Base-by-base conservation (phyloP, 2,888 invertebrate genomes). In the Scaptomyza flava region DNA sequence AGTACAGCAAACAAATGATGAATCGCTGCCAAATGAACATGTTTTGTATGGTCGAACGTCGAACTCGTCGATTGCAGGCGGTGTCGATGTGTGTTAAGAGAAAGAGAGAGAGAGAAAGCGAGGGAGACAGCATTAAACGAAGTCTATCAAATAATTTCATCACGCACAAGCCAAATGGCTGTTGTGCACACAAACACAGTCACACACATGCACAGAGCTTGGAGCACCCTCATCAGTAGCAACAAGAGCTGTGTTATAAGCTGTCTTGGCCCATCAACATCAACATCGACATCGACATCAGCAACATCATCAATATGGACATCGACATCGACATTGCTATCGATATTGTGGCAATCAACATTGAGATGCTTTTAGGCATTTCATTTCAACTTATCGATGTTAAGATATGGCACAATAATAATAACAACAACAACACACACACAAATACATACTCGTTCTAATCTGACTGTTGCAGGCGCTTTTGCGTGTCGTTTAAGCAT, bases 1-100 rank as follows among this genome's bases (percentile, higher is more conserved):
- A 52, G 45, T 47, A 62, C 56, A 60, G 63, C 54, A 34, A 5
- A 1, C 59, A 71, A 81, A 79, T 84, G 79, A 77, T 87, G 79
- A 84, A 83, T 83, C 79, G 71, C 72, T 71, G 70, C 63, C 67
- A 87, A 83, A 87, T 79, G 79, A 81, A 81, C 79, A 84, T 79
- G 72, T 59, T 74, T 59, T 62, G 34, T 34, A 33, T 52, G 34
- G 34, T 27, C 20, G 30, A 54, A 54, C 47, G 45, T 68, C 68
- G 27, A 48, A 47, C 41, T 38, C 38, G 48, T 48, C 57, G 42
- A 33, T 23, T 38, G 42, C 58, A 48, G 68, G 41, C 56, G 11
- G 27, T 11, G 11, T 51, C 38, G 27, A 51, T 27, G 34, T 11
- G 47, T 23, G 14, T 41, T 4, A 42, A 54, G 43, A 31, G 50